phyloP scores from a whole-genome alignment of 2,113 vertebrate species.

The Gadus chalcogrammus region DNA sequence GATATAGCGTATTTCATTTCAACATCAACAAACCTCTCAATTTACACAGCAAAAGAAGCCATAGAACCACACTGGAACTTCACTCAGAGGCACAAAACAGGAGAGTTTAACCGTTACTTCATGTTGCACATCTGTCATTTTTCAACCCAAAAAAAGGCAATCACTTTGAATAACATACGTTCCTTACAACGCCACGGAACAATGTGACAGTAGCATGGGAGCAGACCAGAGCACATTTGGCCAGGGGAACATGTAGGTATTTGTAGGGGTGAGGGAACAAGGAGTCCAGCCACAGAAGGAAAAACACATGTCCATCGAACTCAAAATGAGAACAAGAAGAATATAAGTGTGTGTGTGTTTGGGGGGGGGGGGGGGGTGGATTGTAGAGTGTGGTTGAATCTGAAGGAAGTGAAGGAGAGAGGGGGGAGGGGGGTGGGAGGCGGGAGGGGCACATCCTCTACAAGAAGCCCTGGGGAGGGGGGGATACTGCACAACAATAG shows the following conservation, averaged over 20 bases:
- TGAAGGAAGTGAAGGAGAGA: neutral
- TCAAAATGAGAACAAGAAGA: constrained; percentile 32
- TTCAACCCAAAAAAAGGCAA: constrained; percentile 56
- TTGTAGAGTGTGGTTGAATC: neutral
- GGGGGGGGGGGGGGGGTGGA: neutral
- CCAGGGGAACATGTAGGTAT: constrained; percentile 9
- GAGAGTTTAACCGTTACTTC: constrained; percentile 79
- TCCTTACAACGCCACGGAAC: constrained; percentile 70
- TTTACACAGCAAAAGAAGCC: constrained; percentile 92
- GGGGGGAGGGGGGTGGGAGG: neutral
- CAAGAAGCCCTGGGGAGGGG: constrained; percentile 30
- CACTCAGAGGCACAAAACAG: constrained; percentile 95
- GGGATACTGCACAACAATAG: constrained; percentile 68
- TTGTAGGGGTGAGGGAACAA: constrained; percentile 18
- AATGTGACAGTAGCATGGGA: constrained; percentile 66
- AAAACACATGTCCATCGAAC: constrained; percentile 72
- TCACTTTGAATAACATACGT: constrained; percentile 72
- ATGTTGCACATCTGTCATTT: constrained; percentile 75
- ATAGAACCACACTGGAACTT: constrained; percentile 80
- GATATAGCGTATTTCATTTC: constrained; percentile 93
- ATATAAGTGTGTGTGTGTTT: constrained; percentile 9
- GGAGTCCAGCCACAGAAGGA: constrained; percentile 78
- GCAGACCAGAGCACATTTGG: constrained; percentile 4
- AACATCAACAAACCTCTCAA: constrained; percentile 91
- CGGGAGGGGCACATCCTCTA: constrained; percentile 48